phyloP scores from a whole-genome alignment of 2,888 invertebrate genomes.

The Dinocampus coccinellae region DNA sequence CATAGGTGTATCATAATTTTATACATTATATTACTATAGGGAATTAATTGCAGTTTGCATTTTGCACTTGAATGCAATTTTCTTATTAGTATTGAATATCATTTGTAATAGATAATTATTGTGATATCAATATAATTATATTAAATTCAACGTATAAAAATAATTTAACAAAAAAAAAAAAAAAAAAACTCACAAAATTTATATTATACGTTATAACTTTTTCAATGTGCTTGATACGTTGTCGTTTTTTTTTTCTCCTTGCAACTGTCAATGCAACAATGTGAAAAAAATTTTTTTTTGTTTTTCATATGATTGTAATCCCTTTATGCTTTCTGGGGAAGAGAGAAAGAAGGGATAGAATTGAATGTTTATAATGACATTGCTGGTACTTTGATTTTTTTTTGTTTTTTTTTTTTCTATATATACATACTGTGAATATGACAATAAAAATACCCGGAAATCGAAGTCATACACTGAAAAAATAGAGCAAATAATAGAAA shows the following conservation, averaged over 20 bases:
- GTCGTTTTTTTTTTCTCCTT: neutral
- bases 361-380: neutral
- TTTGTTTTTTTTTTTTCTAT: too few relatives aligned
- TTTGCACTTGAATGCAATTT: neutral
- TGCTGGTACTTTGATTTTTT: neutral
- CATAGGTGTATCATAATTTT: neutral
- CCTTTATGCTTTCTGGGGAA: too few relatives aligned
- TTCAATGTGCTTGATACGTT: neutral
- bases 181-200: neutral
- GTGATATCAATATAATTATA: neutral
- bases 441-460: neutral
- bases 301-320: neutral
- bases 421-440: neutral
- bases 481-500: neutral
- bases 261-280: too few relatives aligned
- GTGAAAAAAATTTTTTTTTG: neutral
- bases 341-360: neutral
- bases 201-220: neutral
- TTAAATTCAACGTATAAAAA: too few relatives aligned
- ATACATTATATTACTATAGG: neutral
- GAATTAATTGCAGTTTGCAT: neutral
- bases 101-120: neutral
- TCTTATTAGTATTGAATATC: neutral
- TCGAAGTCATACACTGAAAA: neutral
- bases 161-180: too few relatives aligned